Evolutionary conservation across 2,797 vertebrate genomes (phyloP), one percentile per base, ranked within the genome.

Genomic region (Brachyalestes nurse): DNA sequence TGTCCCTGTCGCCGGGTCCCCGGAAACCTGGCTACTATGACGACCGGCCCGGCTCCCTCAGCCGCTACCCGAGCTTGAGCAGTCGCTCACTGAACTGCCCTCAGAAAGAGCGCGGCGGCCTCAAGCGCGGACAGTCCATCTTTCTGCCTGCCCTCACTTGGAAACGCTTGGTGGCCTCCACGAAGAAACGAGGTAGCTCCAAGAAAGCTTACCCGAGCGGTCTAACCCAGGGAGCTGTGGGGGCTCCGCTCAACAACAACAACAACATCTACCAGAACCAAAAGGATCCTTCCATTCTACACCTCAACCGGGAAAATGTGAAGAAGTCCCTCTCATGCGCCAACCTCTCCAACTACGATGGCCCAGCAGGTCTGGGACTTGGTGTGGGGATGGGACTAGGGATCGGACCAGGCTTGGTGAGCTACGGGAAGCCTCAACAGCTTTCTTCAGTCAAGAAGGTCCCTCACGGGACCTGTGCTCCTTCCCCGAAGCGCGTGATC

Each of bases 131-230:
- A 21, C 94, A 94, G 82, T 95, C 95, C 81, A 93, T 96, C 80
- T 93, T 96, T 81, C 93, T 96, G 5, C 95, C 95, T 0, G 93
- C 93, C 0, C 92, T 96, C 55, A 95, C 95, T 0, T 96, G 95
- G 95, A 96, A 96, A 78, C 92, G 95, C 0, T 91, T 96, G 49
- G 95, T 96, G 77, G 94, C 95, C 49, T 95, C 95, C 1, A 95
- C 95, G 14, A 95, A 95, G 90, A 96, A 94, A 86, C 92, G 92
- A 23, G 86, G 91, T 5, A 83, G 87, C 84, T 82, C 92, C 10
- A 93, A 92, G 85, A 96, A 95, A 80, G 83, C 85, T 21, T 87
- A 84, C 19, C 53, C 88, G 0, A 78, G 73, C 0, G 21, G 57
- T 58, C 23, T 58, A 42, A 85, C 79, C 0, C 85, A 86, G 0